Evolutionary conservation across 2,797 vertebrate genomes (phyloP), one percentile per base, ranked within the genome.

Genomic region (Anguilla anguilla): DNA sequence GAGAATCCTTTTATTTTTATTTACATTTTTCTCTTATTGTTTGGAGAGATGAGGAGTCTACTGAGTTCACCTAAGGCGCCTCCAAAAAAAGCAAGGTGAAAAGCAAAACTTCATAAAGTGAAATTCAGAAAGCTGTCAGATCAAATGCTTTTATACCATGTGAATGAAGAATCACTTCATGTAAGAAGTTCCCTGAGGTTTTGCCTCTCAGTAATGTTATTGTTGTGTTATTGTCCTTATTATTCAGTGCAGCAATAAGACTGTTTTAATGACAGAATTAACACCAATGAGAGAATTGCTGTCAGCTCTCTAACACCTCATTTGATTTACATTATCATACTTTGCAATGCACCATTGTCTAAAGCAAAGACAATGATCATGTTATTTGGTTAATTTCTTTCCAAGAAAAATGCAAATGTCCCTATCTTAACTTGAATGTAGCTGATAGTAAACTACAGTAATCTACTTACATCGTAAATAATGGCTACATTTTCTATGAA

Each of bases 371-470:
- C 28, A 81, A 51, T 51, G 55, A 85, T 85, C 74, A 67, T 28
- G 55, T 31, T 55, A 84, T 53, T 82, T 79, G 84, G 64, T 84
- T 88, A 59, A 82, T 72, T 85, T 81, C 82, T 85, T 64, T 67
- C 53, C 74, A 85, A 85, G 82, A 88, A 88, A 86, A 85, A 86
- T 88, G 83, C 67, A 85, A 88, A 85, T 43, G 19, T 31, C 22
- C 59, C 25, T 82, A 55, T 59, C 69, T 55, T 51, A 46, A 43
- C 69, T 43, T 81, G 69, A 88, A 88, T 83, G 79, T 85, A 85
- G 57, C 46, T 31, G 72, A 85, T 61, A n/a, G 17, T 77, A 85
- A 83, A 79, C 53, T 46, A 46, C 49, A 83, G 49, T 67, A 67
- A 83, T 49, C n/a, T 49, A 39, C 81, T 87, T 28, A 15, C 13